A percentile compares a stretch with the other conserved stretches of the same genome.
phyloP scores from a whole-genome alignment of 2,113 vertebrate genomes.

The Indicator maculatus region DNA sequence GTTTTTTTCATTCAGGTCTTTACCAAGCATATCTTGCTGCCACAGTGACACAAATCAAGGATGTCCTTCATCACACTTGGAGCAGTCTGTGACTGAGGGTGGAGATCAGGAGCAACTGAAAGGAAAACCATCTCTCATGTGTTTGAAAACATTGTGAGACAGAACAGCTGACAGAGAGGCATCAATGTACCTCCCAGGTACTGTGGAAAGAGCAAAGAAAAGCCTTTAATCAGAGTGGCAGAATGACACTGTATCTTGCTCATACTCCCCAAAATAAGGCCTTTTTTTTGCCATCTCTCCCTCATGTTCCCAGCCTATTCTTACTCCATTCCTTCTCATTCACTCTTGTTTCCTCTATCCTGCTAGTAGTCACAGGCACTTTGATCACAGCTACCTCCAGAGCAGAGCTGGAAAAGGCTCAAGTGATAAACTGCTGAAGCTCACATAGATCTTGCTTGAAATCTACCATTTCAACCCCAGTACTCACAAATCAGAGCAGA shows the following conservation, averaged over 20 bases:
- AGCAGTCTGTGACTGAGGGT: background rate
- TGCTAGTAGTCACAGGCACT: background rate
- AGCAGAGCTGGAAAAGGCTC: background rate
- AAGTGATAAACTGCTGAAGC: background rate
- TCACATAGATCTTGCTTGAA: background rate
- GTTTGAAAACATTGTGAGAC: background rate
- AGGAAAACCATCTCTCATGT: fast-evolving
- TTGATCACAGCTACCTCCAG: background rate
- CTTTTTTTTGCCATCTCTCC: background rate
- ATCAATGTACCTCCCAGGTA: background rate
- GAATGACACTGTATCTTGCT: background rate
- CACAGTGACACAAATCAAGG: background rate
- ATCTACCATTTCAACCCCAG: background rate
- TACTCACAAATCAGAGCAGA: background rate
- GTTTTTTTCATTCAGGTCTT: background rate
- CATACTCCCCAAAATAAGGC: background rate
- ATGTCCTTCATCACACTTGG: background rate
- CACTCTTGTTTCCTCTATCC: background rate
- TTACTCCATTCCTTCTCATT: background rate
- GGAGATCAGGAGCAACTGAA: background rate
- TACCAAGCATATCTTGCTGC: background rate
- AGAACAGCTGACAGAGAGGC: background rate
- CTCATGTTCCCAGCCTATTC: background rate
- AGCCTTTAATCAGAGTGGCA: background rate
- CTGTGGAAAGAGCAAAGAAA: background rate